Evolutionary conservation across 2,797 vertebrate species (phyloP), one percentile per base, ranked within the genome.

Genomic region (Gouania willdenowi): DNA sequence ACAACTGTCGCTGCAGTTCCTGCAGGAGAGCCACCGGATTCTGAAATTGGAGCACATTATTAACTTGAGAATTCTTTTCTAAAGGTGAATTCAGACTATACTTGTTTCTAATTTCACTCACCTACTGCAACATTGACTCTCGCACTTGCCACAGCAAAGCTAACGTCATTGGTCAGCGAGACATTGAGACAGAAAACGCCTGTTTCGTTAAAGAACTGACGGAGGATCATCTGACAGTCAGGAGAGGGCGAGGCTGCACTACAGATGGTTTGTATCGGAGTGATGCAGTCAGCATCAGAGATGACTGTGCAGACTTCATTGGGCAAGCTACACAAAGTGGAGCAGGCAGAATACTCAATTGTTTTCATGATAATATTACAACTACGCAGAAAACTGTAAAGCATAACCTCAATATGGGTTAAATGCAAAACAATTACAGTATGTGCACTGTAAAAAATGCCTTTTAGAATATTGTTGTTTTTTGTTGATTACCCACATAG

Each of bases 151-250:
- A 92, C 53, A 7, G 94, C 94, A 48, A 97, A 80, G 61, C 94
- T 91, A 51, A 92, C 91, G 11, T 90, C 87, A 51, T 94, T 91
- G 42, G 92, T 88, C 76, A 98, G 42, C 13, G 94, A 94, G 39
- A 98, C 90, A 29, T 97, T 97, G 51, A 98, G 86, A 68, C 95
- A 98, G 79, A 93, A 98, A 19, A 88, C 83, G 5, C 95, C 95
- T 0, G 91, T 89, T 13, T 90, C 81, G 25, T 92, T 92, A 71
- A 98, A 92, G 63, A 84, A 88, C 74, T 94, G 93, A 2, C 92
- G 87, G 35, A 98, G 85, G 57, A 95, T 84, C 42, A 98, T 75
- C 64, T 93, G 91, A 62, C 95, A 97, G 63, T 91, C 89, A 5
- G 91, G 83, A 7, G 85, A 84, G 0, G 93, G 91, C 1, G 75